phyloP scores from a whole-genome alignment of 1,140 invertebrate species.

The Drosophila suzukii region DNA sequence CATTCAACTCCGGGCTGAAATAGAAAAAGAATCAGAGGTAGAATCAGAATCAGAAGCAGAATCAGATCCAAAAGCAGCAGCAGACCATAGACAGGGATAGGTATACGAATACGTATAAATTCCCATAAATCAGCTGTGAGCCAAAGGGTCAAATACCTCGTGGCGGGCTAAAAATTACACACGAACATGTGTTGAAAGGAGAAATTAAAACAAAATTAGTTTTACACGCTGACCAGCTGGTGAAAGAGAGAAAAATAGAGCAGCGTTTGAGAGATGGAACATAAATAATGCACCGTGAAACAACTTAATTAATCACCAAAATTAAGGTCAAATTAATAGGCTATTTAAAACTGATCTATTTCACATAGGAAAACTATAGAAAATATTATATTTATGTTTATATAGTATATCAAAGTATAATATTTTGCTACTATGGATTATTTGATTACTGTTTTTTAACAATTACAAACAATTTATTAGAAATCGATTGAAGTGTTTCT shows the following conservation, averaged over 20 bases:
- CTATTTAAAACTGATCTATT: neutral
- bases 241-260: constrained; percentile 18
- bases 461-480: too few species aligned
- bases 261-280: neutral
- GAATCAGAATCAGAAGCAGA: constrained; percentile 40
- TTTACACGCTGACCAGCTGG: constrained; percentile 56
- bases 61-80: constrained; percentile 43
- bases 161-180: constrained; percentile 79
- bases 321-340: neutral
- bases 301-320: neutral
- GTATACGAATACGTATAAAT: constrained; percentile 75
- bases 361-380: too few species aligned
- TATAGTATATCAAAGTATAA: too few species aligned
- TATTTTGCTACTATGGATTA: too few species aligned
- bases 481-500: neutral
- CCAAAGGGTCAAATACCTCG: constrained; percentile 82
- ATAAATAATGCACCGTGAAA: constrained; percentile 3
- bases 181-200: constrained; percentile 81
- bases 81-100: constrained; percentile 50
- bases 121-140: constrained; percentile 84
- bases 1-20: constrained; percentile 64
- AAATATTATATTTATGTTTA: too few species aligned
- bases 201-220: constrained; percentile 80
- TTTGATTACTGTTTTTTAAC: too few species aligned
- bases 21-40: constrained; percentile 21